Base-by-base conservation (phyloP, 1,140 invertebrate species). In the Camponotus floridanus region DNA sequence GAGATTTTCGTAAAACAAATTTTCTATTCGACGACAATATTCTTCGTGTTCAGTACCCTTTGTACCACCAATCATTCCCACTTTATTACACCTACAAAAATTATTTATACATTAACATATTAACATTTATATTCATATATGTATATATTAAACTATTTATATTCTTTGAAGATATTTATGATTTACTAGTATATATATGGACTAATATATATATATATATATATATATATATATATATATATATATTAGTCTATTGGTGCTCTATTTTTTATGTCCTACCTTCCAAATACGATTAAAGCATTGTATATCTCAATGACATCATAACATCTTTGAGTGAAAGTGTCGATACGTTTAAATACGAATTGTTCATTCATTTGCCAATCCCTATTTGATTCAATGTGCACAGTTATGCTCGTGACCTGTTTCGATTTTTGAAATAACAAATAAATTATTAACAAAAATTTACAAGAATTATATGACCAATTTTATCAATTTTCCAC, bases 291-390 rank as follows among this genome's bases (percentile, higher is more conserved):
- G 73, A 97, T 96, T 96, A 97, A 97, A 45, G 96, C 95, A 79
- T 97, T 96, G 91, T 97, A 98, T 61, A 99, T 97, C 94, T 98
- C 97, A 48, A 98, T 96, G 88, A 99, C 95, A 94, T 99, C 98
- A 80, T 97, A 96, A 89, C 98, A 98, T 86, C 98, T 95, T 94
- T 98, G 97, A 45, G 98, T 96, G 92, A 98, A 99, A 0, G 97
- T 97, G 91, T 98, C 97, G 5, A 98, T 96, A 91, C 97, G 97
- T 92, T 98, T 98, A 93, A 99, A 98, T 81, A 99, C 97, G 0
- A 96, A 96, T 15, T 96, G 96, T 87, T 96, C 96, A 87, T 98
- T 97, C 42, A 98, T 91, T 6, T 96, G 93, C 98, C 98, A 98
- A 42, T 94, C 92, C 61, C 48, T 64, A 67, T 94, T 93, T 7